Evolutionary conservation across 2,888 invertebrate genomes (phyloP).

Genomic region (Meteorus cinctellus): DNA sequence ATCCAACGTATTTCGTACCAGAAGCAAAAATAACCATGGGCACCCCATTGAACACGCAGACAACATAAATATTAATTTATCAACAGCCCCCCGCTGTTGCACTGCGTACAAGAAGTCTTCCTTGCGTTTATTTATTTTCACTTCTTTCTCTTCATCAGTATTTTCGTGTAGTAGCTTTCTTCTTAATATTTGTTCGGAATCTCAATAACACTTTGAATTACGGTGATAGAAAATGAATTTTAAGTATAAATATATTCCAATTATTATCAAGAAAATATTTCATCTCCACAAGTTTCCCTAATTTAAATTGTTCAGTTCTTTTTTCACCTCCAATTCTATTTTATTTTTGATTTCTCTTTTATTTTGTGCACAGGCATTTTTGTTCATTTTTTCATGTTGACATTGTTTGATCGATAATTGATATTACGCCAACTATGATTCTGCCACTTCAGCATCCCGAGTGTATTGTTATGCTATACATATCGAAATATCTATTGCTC

Average conservation of each 20-base stretch:
- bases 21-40: constrained; percentile 51
- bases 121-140: too few species aligned
- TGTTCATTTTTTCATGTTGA: background rate
- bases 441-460: constrained; percentile 23
- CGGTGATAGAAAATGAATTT: too few species aligned
- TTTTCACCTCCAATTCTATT: background rate
- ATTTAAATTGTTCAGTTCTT: too few species aligned
- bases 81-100: constrained; percentile 53
- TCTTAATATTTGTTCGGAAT: too few species aligned
- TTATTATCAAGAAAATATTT: too few species aligned
- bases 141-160: constrained; percentile 29
- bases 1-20: constrained; percentile 17
- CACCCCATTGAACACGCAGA: constrained; percentile 46
- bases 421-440: background rate
- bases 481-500: constrained; percentile 31
- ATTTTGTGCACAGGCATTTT: too few species aligned
- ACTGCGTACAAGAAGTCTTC: too few species aligned
- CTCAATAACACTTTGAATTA: too few species aligned
- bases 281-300: too few species aligned
- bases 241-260: too few species aligned
- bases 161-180: too few species aligned
- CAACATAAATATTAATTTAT: constrained; percentile 67
- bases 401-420: constrained; percentile 8
- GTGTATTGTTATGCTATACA: constrained; percentile 7
- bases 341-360: background rate